These are phyloP conservation scores for Tyrannus savana DNA, from an alignment of 2,113 vertebrate genomes.

Conservation along the genomic window DNA sequence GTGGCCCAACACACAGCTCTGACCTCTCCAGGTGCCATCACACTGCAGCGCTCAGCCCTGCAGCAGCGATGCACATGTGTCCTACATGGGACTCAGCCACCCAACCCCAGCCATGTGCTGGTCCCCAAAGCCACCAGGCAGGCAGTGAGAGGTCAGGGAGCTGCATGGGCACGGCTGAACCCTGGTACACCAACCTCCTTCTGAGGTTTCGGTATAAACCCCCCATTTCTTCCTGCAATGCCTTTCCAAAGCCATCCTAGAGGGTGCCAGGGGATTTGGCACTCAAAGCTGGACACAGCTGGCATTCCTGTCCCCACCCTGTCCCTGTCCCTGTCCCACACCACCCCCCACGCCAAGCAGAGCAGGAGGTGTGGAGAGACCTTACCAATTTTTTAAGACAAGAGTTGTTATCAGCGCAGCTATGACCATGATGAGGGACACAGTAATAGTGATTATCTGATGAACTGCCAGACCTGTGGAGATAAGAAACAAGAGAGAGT, in stretches of 20 bases:
- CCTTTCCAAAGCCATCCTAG: neutral
- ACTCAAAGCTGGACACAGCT: neutral
- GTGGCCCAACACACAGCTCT: rapidly evolving
- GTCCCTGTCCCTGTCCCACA: rapidly evolving
- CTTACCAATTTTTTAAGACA: slow-evolving; percentile 99
- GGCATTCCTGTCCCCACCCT: neutral
- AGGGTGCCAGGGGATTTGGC: rapidly evolving
- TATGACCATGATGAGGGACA: slow-evolving; percentile 99
- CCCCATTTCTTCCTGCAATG: neutral
- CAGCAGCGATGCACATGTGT: rapidly evolving
- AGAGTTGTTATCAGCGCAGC: slow-evolving; percentile 99
- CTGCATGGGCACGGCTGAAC: rapidly evolving
- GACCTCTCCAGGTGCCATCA: neutral
- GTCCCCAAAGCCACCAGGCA: neutral
- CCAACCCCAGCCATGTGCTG: rapidly evolving
- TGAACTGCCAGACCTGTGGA: slow-evolving; percentile 94
- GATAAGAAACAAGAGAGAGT: slow-evolving; percentile 41
- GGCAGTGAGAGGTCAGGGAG: rapidly evolving
- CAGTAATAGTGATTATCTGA: slow-evolving; percentile 99
- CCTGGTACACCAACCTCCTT: rapidly evolving
- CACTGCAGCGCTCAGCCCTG: rapidly evolving
- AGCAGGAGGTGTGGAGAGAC: neutral
- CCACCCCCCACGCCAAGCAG: neutral
- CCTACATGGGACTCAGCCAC: neutral
- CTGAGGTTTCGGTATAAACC: rapidly evolving